Evolutionary conservation across 1,140 invertebrate genomes (phyloP).

Genomic region (Aphidius gifuensis): DNA sequence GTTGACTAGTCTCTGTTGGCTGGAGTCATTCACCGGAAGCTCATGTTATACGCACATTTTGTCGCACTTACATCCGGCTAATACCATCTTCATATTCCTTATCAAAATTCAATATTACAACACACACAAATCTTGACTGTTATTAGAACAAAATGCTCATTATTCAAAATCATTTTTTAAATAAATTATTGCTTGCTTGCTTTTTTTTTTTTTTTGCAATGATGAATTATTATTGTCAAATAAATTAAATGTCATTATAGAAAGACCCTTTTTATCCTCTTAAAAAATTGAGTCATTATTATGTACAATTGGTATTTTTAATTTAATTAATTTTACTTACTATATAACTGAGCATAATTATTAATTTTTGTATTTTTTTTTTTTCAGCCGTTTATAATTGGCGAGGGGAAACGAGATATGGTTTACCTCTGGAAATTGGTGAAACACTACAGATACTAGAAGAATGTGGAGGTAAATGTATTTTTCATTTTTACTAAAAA

Average conservation of each 20-base stretch:
- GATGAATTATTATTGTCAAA: too few relatives aligned
- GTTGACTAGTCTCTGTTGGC: slow-evolving; percentile 28
- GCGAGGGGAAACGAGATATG: slow-evolving; percentile 77
- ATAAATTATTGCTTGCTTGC: background rate
- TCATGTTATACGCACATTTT: slow-evolving; percentile 46
- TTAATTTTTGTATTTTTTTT: slow-evolving; percentile 32
- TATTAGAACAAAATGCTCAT: too few relatives aligned
- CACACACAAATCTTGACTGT: too few relatives aligned
- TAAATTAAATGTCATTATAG: too few relatives aligned
- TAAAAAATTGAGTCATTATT: too few relatives aligned
- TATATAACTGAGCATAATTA: background rate
- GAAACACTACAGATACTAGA: slow-evolving; percentile 88
- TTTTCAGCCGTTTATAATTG: slow-evolving; percentile 86
- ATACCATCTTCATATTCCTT: slow-evolving; percentile 17
- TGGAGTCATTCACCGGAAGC: slow-evolving; percentile 36
- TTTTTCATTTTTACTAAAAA: slow-evolving; percentile 18
- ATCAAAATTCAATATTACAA: background rate
- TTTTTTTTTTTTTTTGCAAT: too few relatives aligned
- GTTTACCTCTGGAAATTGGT: slow-evolving; percentile 81
- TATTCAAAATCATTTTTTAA: background rate
- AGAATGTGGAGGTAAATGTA: slow-evolving; percentile 68
- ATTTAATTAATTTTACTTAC: background rate
- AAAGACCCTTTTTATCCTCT: too few relatives aligned
- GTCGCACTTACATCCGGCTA: slow-evolving; percentile 47
- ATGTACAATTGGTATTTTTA: background rate